Conservation (phyloP, 2,888 invertebrate genomes). For the Gasteruption jaculator region DNA sequence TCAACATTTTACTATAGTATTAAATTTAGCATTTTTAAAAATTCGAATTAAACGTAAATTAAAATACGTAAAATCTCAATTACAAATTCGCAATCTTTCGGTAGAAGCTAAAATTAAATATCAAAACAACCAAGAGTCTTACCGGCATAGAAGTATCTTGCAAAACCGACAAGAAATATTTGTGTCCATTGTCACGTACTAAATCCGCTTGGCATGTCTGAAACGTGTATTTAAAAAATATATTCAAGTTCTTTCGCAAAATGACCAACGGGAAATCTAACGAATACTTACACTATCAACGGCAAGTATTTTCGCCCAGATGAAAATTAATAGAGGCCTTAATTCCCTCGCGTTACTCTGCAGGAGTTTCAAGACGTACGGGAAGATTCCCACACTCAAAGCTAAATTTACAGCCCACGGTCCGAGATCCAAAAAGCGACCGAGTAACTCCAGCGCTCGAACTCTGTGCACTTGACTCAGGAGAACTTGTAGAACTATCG, state of each 20-base stretch:
- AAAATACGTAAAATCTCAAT: too few relatives aligned
- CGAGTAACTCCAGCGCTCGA: constrained; percentile 89
- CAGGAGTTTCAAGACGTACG: constrained; percentile 93
- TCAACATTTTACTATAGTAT: too few relatives aligned
- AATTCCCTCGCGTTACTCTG: constrained; percentile 93
- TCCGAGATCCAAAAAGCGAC: constrained; percentile 91
- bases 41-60: too few relatives aligned
- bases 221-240: constrained; percentile 24
- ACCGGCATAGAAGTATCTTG: constrained; percentile 82
- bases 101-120: too few relatives aligned
- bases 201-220: constrained; percentile 93
- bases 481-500: constrained; percentile 91
- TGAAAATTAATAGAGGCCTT: constrained; percentile 89
- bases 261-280: not conserved
- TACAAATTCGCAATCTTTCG: too few relatives aligned
- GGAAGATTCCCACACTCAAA: constrained; percentile 96
- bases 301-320: constrained; percentile 98
- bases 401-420: constrained; percentile 95
- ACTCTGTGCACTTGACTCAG: constrained; percentile 80
- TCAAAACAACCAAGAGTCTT: constrained; percentile 32
- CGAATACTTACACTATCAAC: constrained; percentile 77
- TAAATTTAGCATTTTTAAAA: too few relatives aligned
- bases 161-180: constrained; percentile 89
- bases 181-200: constrained; percentile 89
- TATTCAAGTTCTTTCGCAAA: not conserved